Conservation (phyloP, 2,113 vertebrate species). For the Hemibagrus wyckioides region DNA sequence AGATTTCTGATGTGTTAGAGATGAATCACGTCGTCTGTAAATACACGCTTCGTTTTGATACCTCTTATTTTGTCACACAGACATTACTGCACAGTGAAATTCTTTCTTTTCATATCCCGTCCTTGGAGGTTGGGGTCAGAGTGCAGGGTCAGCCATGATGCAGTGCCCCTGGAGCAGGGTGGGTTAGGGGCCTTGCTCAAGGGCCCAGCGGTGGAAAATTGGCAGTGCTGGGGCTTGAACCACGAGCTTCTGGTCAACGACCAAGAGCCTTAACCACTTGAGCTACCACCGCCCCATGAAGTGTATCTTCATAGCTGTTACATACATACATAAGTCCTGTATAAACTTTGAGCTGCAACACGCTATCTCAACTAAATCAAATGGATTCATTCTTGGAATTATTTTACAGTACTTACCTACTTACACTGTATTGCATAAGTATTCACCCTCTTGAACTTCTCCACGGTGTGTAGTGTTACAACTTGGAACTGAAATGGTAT, state of each 20-base stretch:
- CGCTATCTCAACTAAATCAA: background rate
- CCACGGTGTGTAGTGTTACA: background rate
- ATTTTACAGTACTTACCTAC: background rate
- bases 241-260: too few species aligned
- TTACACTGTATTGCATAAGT: background rate
- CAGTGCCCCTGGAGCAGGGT: too few species aligned
- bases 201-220: too few species aligned
- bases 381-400: background rate
- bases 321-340: background rate
- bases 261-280: too few species aligned
- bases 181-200: too few species aligned
- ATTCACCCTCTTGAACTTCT: background rate
- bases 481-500: background rate
- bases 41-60: background rate
- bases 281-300: too few species aligned
- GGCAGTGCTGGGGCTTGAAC: too few species aligned
- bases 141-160: too few species aligned
- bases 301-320: background rate
- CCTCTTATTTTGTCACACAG: too few species aligned
- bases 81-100: too few species aligned
- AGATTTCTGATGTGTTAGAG: background rate
- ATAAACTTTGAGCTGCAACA: background rate
- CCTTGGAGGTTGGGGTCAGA: too few species aligned
- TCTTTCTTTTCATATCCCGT: too few species aligned
- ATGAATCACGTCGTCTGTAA: background rate